Evolutionary conservation across 2,113 vertebrate genomes (phyloP).

Genomic region (Neotoma lepida): DNA sequence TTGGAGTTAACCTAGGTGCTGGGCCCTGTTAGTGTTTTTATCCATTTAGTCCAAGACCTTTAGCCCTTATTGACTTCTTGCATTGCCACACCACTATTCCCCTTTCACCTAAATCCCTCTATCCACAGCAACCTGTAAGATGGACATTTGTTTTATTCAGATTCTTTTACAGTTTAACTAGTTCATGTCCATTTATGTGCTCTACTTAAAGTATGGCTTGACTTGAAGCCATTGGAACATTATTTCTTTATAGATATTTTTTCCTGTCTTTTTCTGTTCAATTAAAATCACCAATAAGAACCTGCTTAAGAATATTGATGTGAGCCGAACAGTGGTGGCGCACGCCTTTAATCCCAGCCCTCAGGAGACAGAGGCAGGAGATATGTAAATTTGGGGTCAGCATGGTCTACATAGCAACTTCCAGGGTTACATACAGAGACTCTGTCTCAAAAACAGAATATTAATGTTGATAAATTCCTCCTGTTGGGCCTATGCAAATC

Average conservation of each 20-base stretch:
- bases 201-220: neutral
- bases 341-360: no score
- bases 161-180: slow-evolving; percentile 28
- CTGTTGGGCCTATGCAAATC: neutral
- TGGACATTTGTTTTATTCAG: neutral
- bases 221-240: neutral
- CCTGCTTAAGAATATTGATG: neutral
- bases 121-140: neutral
- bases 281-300: neutral
- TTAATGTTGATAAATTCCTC: neutral
- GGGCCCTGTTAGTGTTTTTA: neutral
- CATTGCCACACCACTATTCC: neutral
- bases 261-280: neutral
- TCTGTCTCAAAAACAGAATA: neutral
- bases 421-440: neutral
- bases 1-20: neutral
- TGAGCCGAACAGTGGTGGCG: neutral
- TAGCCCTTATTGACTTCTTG: neutral
- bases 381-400: no score
- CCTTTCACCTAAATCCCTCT: slow-evolving; percentile 10
- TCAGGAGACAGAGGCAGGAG: neutral
- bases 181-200: neutral
- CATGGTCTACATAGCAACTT: no score
- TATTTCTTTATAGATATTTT: neutral
- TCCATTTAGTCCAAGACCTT: slow-evolving; percentile 14